Evolutionary conservation across 1,140 invertebrate genomes (phyloP).

Genomic region (Holcopasites calliopsidis): DNA sequence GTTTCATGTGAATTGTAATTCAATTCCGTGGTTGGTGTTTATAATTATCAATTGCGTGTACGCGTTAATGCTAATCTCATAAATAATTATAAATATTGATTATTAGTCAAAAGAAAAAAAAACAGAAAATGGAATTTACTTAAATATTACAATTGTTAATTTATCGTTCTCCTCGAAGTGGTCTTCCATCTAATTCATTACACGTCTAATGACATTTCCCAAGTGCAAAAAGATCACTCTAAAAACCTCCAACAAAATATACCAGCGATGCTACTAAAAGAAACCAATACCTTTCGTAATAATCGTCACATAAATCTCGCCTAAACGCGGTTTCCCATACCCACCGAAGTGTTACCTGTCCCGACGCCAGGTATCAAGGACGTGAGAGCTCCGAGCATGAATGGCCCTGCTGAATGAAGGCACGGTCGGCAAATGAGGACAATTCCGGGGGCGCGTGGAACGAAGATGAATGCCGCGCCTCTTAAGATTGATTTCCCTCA

Average conservation of each 20-base stretch:
- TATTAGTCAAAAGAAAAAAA: no score
- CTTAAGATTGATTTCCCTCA: slow-evolving; percentile 63
- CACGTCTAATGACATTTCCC: no score
- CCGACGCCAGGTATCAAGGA: slow-evolving; percentile 9
- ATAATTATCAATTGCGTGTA: no score
- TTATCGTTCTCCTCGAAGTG: no score
- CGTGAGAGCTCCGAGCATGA: slow-evolving; percentile 21
- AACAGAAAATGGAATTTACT: no score
- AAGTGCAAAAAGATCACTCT: no score
- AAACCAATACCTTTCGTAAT: not conserved
- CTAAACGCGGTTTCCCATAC: not conserved
- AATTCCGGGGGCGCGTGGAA: slow-evolving; percentile 36
- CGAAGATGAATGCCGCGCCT: slow-evolving; percentile 55
- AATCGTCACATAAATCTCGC: not conserved
- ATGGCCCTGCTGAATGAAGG: slow-evolving; percentile 41
- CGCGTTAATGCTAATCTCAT: no score
- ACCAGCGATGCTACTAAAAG: not conserved
- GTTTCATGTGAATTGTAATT: not conserved
- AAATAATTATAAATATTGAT: no score
- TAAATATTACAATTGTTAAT: no score
- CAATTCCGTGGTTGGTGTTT: not conserved
- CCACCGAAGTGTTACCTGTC: slow-evolving; percentile 3
- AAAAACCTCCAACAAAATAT: not conserved
- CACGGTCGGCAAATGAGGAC: not conserved
- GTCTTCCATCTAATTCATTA: no score